These are phyloP conservation scores for Mythimna ferrago DNA, from an alignment of 2,888 invertebrate genomes.

Conservation along the genomic window DNA sequence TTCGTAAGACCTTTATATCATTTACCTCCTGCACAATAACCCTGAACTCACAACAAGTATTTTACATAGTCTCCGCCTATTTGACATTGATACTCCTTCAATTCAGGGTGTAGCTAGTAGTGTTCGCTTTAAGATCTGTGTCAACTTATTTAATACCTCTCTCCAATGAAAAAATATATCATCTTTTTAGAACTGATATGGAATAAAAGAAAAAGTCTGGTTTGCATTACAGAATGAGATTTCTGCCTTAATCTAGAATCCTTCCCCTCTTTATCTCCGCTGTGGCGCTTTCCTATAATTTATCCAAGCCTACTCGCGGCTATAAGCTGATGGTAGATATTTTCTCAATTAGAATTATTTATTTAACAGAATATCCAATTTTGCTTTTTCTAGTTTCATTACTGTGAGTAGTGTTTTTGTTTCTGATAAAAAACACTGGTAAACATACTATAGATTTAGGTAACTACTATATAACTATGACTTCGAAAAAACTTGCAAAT, in stretches of 20 bases:
- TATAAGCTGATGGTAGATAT: conserved; percentile 12
- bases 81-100: too few species aligned
- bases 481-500: too few species aligned
- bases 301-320: neutral
- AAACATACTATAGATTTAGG: too few species aligned
- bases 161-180: neutral
- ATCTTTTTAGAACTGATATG: neutral
- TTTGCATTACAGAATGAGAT: conserved; percentile 7
- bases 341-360: neutral
- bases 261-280: neutral
- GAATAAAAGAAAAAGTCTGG: neutral
- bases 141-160: neutral
- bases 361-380: neutral
- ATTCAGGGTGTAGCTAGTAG: too few species aligned
- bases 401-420: neutral
- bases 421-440: too few species aligned
- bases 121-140: neutral
- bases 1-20: too few species aligned
- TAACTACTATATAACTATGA: too few species aligned
- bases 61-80: too few species aligned
- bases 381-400: neutral
- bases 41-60: too few species aligned
- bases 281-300: conserved; percentile 3
- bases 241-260: conserved; percentile 7
- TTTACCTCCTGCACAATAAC: too few species aligned